A percentile compares a stretch with the other conserved stretches of the same genome.
Evolutionary conservation across 2,797 vertebrate genomes (phyloP).

Genomic region (Fistularia commersonii): DNA sequence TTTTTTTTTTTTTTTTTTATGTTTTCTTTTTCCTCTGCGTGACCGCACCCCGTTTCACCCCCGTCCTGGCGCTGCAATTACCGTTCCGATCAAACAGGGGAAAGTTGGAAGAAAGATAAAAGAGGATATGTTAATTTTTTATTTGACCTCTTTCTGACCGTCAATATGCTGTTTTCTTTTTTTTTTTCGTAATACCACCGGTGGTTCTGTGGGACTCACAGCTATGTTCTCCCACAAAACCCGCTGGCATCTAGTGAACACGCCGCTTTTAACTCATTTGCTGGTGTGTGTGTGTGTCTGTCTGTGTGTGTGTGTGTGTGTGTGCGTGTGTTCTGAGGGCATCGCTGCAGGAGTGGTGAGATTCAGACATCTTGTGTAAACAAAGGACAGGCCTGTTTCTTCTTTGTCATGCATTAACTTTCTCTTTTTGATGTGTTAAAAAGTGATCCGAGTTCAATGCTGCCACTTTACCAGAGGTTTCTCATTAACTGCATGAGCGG

Average conservation of each 20-base stretch:
- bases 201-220: conserved; percentile 9
- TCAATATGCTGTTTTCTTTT: conserved; percentile 20
- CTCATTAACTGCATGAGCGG: conserved; percentile 47
- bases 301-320: neutral
- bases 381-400: conserved; percentile 25
- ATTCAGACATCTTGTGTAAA: conserved; percentile 16
- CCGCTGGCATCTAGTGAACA: conserved; percentile 1
- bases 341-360: neutral
- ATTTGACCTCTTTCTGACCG: conserved; percentile 44
- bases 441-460: conserved; percentile 25
- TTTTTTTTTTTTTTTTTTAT: too few relatives aligned
- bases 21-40: conserved; percentile 3
- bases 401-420: conserved; percentile 27
- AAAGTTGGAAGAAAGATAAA: conserved; percentile 42
- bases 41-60: conserved; percentile 50
- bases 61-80: conserved; percentile 46
- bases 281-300: too few relatives aligned
- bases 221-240: neutral
- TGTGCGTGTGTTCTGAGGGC: conserved; percentile 8
- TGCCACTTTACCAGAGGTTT: conserved; percentile 17
- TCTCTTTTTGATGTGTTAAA: conserved; percentile 46
- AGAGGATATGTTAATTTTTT: conserved; percentile 24
- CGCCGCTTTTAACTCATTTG: neutral
- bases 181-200: conserved; percentile 1
- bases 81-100: conserved; percentile 39